phyloP scores from a whole-genome alignment of 2,888 invertebrate species.

The Tetanocera ferruginea region DNA sequence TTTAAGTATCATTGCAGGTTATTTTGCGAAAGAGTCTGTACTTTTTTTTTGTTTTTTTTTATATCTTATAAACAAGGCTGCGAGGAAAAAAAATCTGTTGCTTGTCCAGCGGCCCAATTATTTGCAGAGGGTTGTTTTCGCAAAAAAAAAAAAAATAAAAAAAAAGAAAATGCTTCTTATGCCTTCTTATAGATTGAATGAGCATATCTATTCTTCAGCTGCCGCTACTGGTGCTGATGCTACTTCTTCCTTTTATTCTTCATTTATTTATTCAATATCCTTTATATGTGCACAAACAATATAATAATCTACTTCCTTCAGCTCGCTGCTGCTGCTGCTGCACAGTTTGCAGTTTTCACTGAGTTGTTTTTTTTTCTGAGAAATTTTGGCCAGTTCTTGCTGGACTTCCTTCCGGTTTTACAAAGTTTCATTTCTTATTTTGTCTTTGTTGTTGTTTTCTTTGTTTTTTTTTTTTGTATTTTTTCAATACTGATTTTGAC shows the following conservation, averaged over 20 bases:
- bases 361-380: background rate
- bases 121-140: background rate
- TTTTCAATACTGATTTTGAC: background rate
- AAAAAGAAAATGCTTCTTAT: too few relatives aligned
- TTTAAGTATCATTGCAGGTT: slow-evolving; percentile 15
- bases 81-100: slow-evolving; percentile 9
- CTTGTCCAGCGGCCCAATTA: slow-evolving; percentile 19
- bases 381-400: background rate
- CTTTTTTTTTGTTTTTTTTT: background rate
- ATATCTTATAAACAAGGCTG: background rate
- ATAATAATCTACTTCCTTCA: slow-evolving; percentile 31
- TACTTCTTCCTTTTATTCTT: background rate
- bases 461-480: too few relatives aligned
- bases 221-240: background rate
- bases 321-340: background rate
- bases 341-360: slow-evolving; percentile 1
- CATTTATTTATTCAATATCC: background rate
- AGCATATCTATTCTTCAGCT: background rate
- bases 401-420: background rate
- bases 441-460: background rate
- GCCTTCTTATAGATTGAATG: too few relatives aligned
- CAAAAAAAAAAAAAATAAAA: background rate
- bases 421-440: background rate
- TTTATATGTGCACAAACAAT: slow-evolving; percentile 30
- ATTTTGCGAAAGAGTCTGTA: background rate